Conservation (phyloP, 2,888 invertebrate species). For the Drosophila phalerata region DNA sequence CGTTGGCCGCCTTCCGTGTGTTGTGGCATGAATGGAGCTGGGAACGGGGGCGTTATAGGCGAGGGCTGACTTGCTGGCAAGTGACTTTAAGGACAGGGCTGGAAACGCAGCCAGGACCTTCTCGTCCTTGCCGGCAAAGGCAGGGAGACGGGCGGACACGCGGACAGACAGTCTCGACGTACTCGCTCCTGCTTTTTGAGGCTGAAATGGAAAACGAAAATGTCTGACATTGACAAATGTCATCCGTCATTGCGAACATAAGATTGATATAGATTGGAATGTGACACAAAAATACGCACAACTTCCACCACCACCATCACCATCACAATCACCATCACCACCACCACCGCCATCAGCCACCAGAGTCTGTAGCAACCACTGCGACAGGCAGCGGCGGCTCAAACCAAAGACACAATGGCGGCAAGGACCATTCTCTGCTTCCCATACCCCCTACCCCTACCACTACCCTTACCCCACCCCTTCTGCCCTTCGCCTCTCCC, state of each 20-base stretch:
- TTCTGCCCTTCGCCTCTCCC: neutral
- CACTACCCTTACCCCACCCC: constrained; percentile 4
- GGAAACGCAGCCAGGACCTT: constrained; percentile 30
- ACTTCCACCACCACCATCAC: constrained; percentile 58
- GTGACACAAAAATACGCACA: constrained; percentile 85
- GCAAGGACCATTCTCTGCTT: constrained; percentile 49
- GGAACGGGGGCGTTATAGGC: constrained; percentile 36
- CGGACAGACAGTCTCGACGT: constrained; percentile 22
- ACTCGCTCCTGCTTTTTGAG: constrained; percentile 70
- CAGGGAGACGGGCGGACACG: neutral
- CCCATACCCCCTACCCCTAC: constrained; percentile 13
- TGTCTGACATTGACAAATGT: constrained; percentile 86
- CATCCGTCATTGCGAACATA: constrained; percentile 86
- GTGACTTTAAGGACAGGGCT: constrained; percentile 70
- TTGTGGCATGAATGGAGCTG: constrained; percentile 34
- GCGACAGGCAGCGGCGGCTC: constrained; percentile 39
- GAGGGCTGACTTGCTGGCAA: constrained; percentile 56
- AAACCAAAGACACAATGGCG: constrained; percentile 65
- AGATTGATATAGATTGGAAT: constrained; percentile 86
- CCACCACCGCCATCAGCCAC: constrained; percentile 30
- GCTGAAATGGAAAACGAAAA: constrained; percentile 84
- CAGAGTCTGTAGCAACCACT: constrained; percentile 50
- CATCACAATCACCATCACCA: constrained; percentile 23
- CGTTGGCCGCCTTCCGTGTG: constrained; percentile 50
- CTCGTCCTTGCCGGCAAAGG: constrained; percentile 24